A percentile compares a stretch with the other conserved stretches of the same genome.
Conservation (phyloP, 2,888 invertebrate genomes). For the Macaria liturata region DNA sequence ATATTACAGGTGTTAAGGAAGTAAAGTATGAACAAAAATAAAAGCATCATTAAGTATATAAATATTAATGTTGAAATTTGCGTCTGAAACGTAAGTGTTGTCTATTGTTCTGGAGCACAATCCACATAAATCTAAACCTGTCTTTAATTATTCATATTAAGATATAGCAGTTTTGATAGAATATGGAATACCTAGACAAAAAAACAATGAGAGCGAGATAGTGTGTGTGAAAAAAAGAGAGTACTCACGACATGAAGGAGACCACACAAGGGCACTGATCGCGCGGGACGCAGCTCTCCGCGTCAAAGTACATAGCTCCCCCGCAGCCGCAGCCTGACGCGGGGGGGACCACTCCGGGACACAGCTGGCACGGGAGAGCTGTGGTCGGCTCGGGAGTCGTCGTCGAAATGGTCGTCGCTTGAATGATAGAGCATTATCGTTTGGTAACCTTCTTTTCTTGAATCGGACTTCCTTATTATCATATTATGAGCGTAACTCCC, state of each 20-base stretch:
- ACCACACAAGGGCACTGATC: constrained; percentile 91
- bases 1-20: not conserved
- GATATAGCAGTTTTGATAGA: too few relatives aligned
- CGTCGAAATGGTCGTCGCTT: constrained; percentile 5
- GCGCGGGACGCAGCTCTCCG: constrained; percentile 86
- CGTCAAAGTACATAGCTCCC: constrained; percentile 86
- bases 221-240: too few relatives aligned
- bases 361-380: constrained; percentile 63
- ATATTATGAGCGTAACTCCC: not conserved
- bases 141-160: too few relatives aligned
- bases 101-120: too few relatives aligned
- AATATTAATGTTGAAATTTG: too few relatives aligned
- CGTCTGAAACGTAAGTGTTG: too few relatives aligned
- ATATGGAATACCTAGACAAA: too few relatives aligned
- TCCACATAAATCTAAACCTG: too few relatives aligned
- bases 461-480: too few relatives aligned
- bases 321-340: constrained; percentile 69
- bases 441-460: not conserved
- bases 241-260: constrained; percentile 82
- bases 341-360: constrained; percentile 75
- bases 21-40: too few relatives aligned
- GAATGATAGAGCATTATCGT: not conserved
- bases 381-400: constrained; percentile 15
- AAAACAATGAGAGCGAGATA: too few relatives aligned
- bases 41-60: too few relatives aligned